Evolutionary conservation across 2,888 invertebrate species (phyloP), one percentile per base, ranked within the genome.

Genomic region (Camponotus fellah): DNA sequence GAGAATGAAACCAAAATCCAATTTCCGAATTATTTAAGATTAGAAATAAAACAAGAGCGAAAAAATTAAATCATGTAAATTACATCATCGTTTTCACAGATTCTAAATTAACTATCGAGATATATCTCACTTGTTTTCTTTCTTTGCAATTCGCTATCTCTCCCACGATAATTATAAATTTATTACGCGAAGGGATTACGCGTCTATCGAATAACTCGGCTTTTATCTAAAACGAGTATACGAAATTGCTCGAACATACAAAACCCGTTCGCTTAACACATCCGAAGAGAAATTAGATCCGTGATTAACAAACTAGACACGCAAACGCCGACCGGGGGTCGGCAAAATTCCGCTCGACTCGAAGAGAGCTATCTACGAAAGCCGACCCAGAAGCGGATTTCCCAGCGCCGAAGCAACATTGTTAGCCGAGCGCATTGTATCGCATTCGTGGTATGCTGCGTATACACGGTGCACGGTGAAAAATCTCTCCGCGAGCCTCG

Each of bases 391-490:
- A 91, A 88, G 87, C 88, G 86, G 85, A 62, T 87, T 87, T 86
- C 86, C 85, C 90, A 66, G 56, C 65, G 75, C 46, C 84, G 89
- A 82, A 88, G 88, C 87, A 88, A 91, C 88, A 53, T 53, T 88
- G 88, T 88, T 85, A 88, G 90, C 90, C 87, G 87, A 89, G 86
- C 87, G 85, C 87, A 32, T 32, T 37, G 87, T 89, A 89, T 89
- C 84, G 91, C 85, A 87, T 89, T 86, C 87, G 80, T 65, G 89
- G 88, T 76, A 71, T 53, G 82, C 40, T 69, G 81, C 74, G 72
- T 17, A 69, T 49, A 40, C 79, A 77, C 82, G 66, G 37, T 81
- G 83, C 72, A 84, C 74, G 81, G 86, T 26, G 26, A 85, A 91
- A 88, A 88, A 91, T 89, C 91, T 88, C 85, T 21, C 84, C 17